phyloP scores from a whole-genome alignment of 2,797 vertebrate genomes.

The Lemur catta region DNA sequence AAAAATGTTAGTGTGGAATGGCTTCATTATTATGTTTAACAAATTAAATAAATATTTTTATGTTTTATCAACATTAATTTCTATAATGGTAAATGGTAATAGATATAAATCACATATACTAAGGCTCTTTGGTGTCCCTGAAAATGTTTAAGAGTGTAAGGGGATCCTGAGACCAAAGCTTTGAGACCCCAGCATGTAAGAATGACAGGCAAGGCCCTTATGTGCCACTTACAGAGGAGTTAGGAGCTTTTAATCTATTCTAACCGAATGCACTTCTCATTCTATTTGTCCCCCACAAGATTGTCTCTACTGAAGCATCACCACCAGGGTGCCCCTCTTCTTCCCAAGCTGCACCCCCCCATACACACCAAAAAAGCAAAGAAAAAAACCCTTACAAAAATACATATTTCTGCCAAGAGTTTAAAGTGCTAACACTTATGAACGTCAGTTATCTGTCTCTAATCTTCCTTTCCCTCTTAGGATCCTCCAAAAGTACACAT shows the following conservation, averaged over 20 bases:
- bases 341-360: neutral
- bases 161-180: neutral
- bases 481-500: neutral
- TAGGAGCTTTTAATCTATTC: neutral
- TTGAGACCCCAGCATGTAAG: neutral
- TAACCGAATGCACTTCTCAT: neutral
- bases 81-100: neutral
- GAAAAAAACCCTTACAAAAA: neutral
- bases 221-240: neutral
- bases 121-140: neutral
- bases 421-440: neutral
- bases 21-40: neutral
- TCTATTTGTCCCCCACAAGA: neutral
- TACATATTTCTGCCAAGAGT: neutral
- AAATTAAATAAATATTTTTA: neutral
- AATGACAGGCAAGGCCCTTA: neutral
- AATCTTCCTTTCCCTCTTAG: neutral
- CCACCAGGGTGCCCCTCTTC: neutral
- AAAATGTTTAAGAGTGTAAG: neutral
- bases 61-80: neutral
- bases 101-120: neutral
- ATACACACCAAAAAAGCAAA: neutral
- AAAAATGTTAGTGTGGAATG: neutral
- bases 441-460: neutral
- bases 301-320: neutral